Base-by-base conservation (phyloP, 2,888 invertebrate species). In the Cheilosia vernalis region DNA sequence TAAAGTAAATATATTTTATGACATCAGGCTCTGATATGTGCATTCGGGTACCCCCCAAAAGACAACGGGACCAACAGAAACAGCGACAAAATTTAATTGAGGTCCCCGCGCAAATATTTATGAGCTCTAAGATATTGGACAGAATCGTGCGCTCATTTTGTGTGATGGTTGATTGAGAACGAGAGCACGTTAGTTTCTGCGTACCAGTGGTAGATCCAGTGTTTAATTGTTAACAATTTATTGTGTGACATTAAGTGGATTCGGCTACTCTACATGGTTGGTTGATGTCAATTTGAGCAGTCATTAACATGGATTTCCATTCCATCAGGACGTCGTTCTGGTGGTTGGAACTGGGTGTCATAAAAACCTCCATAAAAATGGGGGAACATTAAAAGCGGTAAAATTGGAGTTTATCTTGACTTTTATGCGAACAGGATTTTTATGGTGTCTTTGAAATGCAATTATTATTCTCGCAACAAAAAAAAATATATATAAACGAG, bases 271-370 rank as follows among this genome's bases (percentile, higher is more conserved):
- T 49, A 42, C 51, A 61, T 76, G 56, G 53, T 19, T 66, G 60
- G 58, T 61, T 77, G 64, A 78, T 73, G 66, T 74, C 67, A 51
- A 74, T 70, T 79, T 84, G 69, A 74, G 44, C 64, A 84, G 80
- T 84, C 80, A 84, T 84, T 84, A 84, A 84, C 84, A 84, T 70
- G 84, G 74, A 84, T 84, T 84, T 84, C 74, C 74, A 80, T 80
- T 56, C 63, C 64, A 55, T 55, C 67, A 42, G 30, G 21, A 9
- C 66, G 19, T 7, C 1, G 33, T 19, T 15, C 9, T 4, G 27
- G 27, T 40, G 47, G 40, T 5, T 27, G 21, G 24, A 24, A 51
- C 27, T 51, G 13, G 4, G 24, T 51, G 58, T 58, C 47, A 53
- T 53, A 63, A 51, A 76, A 69, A 56, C 42, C 21, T 30, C 61